Base-by-base conservation (phyloP, 2,113 vertebrate species). In the Peromyscus californicus region DNA sequence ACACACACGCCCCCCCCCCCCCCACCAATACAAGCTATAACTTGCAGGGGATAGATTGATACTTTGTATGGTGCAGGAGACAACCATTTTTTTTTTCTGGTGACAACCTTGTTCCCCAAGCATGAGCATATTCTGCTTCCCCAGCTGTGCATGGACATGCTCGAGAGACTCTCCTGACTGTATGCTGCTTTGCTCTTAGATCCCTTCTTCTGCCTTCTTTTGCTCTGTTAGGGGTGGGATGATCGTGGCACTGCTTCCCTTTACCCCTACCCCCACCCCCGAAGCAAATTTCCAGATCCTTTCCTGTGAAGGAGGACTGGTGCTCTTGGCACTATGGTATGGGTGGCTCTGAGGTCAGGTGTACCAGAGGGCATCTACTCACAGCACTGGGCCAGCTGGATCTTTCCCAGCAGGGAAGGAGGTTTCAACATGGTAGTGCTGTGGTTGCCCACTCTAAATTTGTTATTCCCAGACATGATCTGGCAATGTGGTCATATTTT, bases 381-480 rank as follows among this genome's bases (percentile, higher is more conserved):
- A 17, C 6, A 21, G 63, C 76, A 22, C 15, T 29, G 10, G 42
- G 61, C 3, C 59, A 39, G 65, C 11, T 31, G 16, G n/a, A 78
- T 48, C 29, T 31, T 36, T 36, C 39, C 48, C 42, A 54, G 11
- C 57, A 63, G 39, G 48, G 45, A 31, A 0, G 0, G 19, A 5
- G 9, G 42, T 54, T 8, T 39, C 72, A 17, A 33, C 33, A 31
- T 0, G 33, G n/a, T 17, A 7, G 8, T 21, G 2, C 1, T 3
- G 0, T 36, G 19, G 26, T 59, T 70, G 0, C 21, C 3, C 13
- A 65, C 21, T 1, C 0, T 0, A 29, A 72, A 75, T 22, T 8
- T 7, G 33, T 89, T 76, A 42, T 59, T 72, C 61, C 87, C 59
- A 91, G 86, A 69, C 31, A 33, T 13, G 31, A 17, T 24, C 36